A percentile compares a stretch with the other conserved stretches of the same genome.
phyloP scores from a whole-genome alignment of 2,113 vertebrate species.

The Ginglymostoma cirratum region DNA sequence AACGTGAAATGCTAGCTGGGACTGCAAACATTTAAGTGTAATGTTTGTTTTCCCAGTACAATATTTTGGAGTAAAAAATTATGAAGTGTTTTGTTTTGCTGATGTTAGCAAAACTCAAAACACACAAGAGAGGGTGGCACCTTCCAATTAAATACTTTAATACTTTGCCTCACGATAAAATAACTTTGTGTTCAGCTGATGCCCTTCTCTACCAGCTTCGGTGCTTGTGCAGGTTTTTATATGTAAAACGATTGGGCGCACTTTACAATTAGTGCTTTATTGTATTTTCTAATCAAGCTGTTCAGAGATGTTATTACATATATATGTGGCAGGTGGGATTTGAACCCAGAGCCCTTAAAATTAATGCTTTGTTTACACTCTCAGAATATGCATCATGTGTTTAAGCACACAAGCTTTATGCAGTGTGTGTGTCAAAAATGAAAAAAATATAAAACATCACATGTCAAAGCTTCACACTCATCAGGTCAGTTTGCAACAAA shows the following conservation, averaged over 20 bases:
- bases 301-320: no score
- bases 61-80: background rate
- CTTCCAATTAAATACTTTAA: background rate
- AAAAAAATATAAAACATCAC: background rate
- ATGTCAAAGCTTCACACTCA: no score
- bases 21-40: background rate
- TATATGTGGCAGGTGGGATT: no score
- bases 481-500: no score
- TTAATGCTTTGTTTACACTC: background rate
- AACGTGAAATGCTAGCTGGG: background rate
- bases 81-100: background rate
- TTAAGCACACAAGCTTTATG: background rate
- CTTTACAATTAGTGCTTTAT: background rate
- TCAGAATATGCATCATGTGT: background rate
- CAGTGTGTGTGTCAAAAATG: background rate
- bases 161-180: background rate
- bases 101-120: background rate
- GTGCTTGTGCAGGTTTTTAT: background rate
- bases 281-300: no score
- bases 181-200: background rate
- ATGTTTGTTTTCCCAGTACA: background rate
- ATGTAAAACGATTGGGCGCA: background rate
- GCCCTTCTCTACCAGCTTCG: background rate
- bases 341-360: background rate
- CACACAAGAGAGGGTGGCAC: background rate